Evolutionary conservation across 2,888 invertebrate species (phyloP).

Genomic region (Lasius platythorax): DNA sequence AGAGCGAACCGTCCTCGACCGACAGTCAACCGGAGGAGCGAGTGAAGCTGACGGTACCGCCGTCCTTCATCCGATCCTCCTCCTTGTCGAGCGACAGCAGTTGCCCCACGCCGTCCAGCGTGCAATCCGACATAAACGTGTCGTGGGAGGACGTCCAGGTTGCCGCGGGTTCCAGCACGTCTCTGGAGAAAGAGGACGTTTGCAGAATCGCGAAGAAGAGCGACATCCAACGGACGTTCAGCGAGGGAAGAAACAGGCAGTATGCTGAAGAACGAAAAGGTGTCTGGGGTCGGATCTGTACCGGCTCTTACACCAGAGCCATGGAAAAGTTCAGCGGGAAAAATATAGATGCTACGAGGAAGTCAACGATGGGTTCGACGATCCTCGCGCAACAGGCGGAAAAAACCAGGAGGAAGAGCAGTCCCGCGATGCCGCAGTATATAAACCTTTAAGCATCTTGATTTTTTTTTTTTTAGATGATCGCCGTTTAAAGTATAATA

Average conservation of each 20-base stretch:
- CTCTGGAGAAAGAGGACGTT: slow-evolving; percentile 75
- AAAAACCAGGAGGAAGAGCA: slow-evolving; percentile 83
- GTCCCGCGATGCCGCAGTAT: slow-evolving; percentile 81
- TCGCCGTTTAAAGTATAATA: neutral
- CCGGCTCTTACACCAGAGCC: slow-evolving; percentile 85
- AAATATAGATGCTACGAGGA: slow-evolving; percentile 70
- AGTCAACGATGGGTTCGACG: slow-evolving; percentile 56
- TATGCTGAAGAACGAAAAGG: slow-evolving; percentile 77
- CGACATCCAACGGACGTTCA: slow-evolving; percentile 62
- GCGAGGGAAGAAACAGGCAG: slow-evolving; percentile 63
- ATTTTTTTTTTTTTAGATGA: neutral
- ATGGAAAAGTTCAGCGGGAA: slow-evolving; percentile 85
- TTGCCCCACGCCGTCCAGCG: slow-evolving; percentile 81
- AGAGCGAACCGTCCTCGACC: slow-evolving; percentile 68
- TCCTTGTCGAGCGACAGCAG: slow-evolving; percentile 82
- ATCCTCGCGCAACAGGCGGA: slow-evolving; percentile 70
- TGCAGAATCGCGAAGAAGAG: slow-evolving; percentile 55
- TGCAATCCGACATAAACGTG: slow-evolving; percentile 79
- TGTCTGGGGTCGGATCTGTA: slow-evolving; percentile 85
- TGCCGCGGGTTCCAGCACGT: slow-evolving; percentile 61
- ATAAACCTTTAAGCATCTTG: slow-evolving; percentile 72
- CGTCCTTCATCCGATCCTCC: slow-evolving; percentile 79
- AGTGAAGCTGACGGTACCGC: slow-evolving; percentile 72
- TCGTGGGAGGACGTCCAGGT: slow-evolving; percentile 82
- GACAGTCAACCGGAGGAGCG: slow-evolving; percentile 63